A percentile compares a stretch with the other conserved stretches of the same genome.
Conservation (phyloP, 1,140 invertebrate genomes). For the Helicoverpa zea region DNA sequence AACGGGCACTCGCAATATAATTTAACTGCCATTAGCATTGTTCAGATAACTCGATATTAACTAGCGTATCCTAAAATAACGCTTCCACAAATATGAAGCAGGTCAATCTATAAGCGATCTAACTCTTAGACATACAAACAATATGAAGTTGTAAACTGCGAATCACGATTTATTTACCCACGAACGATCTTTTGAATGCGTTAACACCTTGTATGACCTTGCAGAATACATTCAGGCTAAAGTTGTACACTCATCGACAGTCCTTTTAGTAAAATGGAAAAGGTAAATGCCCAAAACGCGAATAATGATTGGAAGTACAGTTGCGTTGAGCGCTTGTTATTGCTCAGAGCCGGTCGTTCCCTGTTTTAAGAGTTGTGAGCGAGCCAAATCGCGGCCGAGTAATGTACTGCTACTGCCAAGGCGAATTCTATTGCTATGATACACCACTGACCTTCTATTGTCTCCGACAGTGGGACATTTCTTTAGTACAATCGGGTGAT, state of each 20-base stretch:
- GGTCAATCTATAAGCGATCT: slow-evolving; percentile 10
- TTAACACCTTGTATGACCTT: slow-evolving; percentile 17
- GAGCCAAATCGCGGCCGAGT: slow-evolving; percentile 72
- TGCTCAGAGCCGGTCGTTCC: slow-evolving; percentile 46
- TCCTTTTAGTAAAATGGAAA: slow-evolving; percentile 37
- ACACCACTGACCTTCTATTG: slow-evolving; percentile 77
- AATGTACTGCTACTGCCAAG: slow-evolving; percentile 72
- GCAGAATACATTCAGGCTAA: slow-evolving; percentile 16
- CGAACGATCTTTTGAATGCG: slow-evolving; percentile 3
- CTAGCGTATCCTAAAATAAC: slow-evolving; percentile 10
- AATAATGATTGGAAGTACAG: slow-evolving; percentile 48
- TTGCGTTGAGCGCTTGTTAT: slow-evolving; percentile 45
- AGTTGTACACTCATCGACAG: slow-evolving; percentile 13
- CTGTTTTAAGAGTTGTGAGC: slow-evolving; percentile 64
- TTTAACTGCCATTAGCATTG: neutral
- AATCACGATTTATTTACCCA: slow-evolving; percentile 20
- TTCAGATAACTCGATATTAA: slow-evolving; percentile 27
- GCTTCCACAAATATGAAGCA: slow-evolving; percentile 24
- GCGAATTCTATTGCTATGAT: slow-evolving; percentile 77
- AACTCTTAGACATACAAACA: slow-evolving; percentile 8
- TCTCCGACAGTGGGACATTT: slow-evolving; percentile 69
- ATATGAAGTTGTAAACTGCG: neutral
- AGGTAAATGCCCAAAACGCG: slow-evolving; percentile 38
- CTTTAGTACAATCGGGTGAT: slow-evolving; percentile 55
- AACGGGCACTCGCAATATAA: too few relatives aligned